These are phyloP conservation scores for Acanthurus tractus DNA, from an alignment of 2,797 vertebrate genomes.

Conservation along the genomic window DNA sequence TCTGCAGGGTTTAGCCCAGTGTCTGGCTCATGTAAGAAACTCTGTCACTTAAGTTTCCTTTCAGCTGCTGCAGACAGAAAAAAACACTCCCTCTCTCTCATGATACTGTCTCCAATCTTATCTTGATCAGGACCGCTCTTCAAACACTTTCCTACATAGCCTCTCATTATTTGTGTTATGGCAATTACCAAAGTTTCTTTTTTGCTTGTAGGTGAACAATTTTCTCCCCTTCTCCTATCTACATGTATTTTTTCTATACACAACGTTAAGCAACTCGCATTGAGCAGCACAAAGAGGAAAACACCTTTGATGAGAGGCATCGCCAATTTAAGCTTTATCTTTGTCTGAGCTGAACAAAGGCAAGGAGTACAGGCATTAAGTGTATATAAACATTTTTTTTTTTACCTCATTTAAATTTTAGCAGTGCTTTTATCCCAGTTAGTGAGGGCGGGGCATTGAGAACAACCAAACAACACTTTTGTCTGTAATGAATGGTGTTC, in stretches of 20 bases:
- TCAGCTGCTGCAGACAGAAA: slow-evolving; percentile 74
- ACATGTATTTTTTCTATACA: slow-evolving; percentile 60
- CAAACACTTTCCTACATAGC: slow-evolving; percentile 82
- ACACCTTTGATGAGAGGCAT: slow-evolving; percentile 73
- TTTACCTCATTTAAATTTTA: slow-evolving; percentile 22
- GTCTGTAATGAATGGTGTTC: slow-evolving; percentile 3
- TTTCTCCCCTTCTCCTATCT: slow-evolving; percentile 47
- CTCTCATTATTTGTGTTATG: slow-evolving; percentile 82
- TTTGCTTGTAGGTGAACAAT: slow-evolving; percentile 81
- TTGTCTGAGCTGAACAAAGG: slow-evolving; percentile 64
- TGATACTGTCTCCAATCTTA: slow-evolving; percentile 83
- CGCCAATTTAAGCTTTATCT: slow-evolving; percentile 68
- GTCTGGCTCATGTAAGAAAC: slow-evolving; percentile 58
- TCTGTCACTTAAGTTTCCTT: slow-evolving; percentile 71
- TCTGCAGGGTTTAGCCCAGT: slow-evolving; percentile 57
- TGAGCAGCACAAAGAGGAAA: slow-evolving; percentile 67
- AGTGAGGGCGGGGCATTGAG: slow-evolving; percentile 20
- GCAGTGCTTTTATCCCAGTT: slow-evolving; percentile 33
- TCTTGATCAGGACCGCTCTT: slow-evolving; percentile 83
- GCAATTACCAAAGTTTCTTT: slow-evolving; percentile 80
- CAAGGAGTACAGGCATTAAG: slow-evolving; percentile 43
- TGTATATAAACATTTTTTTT: slow-evolving; percentile 39
- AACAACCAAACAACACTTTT: slow-evolving; percentile 22
- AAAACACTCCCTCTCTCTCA: slow-evolving; percentile 67
- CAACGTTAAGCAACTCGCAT: slow-evolving; percentile 62